Conservation (phyloP, 2,888 invertebrate species). For the Zootermopsis nevadensis region DNA sequence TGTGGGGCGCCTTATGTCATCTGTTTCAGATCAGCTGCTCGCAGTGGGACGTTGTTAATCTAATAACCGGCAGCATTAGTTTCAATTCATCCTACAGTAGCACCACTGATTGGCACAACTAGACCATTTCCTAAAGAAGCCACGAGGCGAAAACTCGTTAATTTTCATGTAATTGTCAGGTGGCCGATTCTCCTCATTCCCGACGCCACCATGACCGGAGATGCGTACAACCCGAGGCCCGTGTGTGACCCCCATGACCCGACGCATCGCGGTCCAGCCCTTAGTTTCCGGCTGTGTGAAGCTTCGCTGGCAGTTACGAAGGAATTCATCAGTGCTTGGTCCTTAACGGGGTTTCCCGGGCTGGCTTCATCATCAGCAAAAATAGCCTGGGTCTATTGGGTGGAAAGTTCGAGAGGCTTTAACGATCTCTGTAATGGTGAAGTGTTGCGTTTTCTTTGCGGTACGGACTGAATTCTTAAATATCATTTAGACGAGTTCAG, state of each 20-base stretch:
- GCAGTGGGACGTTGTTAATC: slow-evolving; percentile 51
- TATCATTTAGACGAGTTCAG: background rate
- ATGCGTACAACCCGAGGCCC: no score
- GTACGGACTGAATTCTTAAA: no score
- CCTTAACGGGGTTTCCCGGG: background rate
- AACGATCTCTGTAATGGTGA: slow-evolving; percentile 47
- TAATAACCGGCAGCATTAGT: slow-evolving; percentile 51
- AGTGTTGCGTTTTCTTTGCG: background rate
- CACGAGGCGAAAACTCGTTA: background rate
- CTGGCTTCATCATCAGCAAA: background rate
- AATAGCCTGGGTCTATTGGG: background rate
- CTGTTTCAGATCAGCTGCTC: slow-evolving; percentile 49
- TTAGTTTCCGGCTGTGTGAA: background rate
- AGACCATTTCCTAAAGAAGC: background rate
- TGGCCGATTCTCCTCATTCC: background rate
- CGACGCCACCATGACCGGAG: background rate
- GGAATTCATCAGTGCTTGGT: background rate
- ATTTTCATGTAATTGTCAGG: no score
- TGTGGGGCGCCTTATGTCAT: slow-evolving; percentile 37
- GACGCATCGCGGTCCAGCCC: background rate
- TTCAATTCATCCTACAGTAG: slow-evolving; percentile 47
- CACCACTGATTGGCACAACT: slow-evolving; percentile 14
- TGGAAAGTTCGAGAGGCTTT: slow-evolving; percentile 45
- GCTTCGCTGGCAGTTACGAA: background rate
- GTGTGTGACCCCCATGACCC: background rate